Conservation (phyloP, 2,888 invertebrate species). For the Mythimna lalbum region DNA sequence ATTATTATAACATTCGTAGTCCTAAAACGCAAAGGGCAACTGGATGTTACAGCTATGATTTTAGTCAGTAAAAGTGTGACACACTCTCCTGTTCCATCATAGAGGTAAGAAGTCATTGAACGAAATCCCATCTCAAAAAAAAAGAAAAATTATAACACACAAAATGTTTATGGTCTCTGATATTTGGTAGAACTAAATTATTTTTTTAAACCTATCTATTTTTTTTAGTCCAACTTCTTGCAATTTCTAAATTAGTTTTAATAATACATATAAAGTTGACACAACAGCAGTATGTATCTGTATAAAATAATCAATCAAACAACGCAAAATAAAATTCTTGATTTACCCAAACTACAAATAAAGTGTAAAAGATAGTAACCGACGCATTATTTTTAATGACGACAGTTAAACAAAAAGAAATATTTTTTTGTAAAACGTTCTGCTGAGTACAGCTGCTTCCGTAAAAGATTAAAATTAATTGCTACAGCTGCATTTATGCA, state of each 20-base stretch:
- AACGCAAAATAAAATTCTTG: neutral
- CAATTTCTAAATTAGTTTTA: neutral
- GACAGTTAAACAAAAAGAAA: constrained; percentile 15
- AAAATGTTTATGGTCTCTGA: constrained; percentile 24
- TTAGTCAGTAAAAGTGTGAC: too few species aligned
- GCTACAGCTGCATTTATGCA: constrained; percentile 42
- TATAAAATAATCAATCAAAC: neutral
- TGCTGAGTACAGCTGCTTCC: constrained; percentile 39
- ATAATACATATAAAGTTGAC: neutral
- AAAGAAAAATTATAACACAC: neutral
- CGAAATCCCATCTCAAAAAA: neutral
- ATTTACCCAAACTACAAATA: constrained; percentile 17
- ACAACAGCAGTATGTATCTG: neutral
- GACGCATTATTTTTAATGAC: constrained; percentile 33
- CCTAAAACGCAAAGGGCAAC: too few species aligned
- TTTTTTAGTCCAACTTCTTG: neutral
- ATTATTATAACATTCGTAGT: too few species aligned
- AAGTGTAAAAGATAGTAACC: constrained; percentile 19
- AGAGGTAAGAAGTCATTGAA: too few species aligned
- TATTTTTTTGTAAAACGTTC: constrained; percentile 14
- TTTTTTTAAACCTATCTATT: neutral
- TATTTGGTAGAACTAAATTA: neutral
- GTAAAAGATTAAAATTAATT: constrained; percentile 40
- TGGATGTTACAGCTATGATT: too few species aligned
- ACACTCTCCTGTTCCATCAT: too few species aligned